These are phyloP conservation scores for Lophochroa leadbeateri DNA, from an alignment of 2,113 vertebrate species.

Conservation along the genomic window DNA sequence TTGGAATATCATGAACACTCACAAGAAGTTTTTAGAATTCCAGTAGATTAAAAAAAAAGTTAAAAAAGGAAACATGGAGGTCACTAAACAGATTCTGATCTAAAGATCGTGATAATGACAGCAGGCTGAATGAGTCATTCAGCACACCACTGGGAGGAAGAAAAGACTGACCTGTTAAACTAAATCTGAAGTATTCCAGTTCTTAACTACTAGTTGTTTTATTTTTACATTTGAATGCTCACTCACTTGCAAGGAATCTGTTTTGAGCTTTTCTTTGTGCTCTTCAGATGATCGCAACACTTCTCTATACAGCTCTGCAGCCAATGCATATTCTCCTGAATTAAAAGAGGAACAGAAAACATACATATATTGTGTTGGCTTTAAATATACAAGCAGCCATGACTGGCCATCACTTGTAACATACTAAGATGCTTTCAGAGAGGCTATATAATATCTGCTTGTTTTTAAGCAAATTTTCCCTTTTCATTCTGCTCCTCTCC, in stretches of 20 bases:
- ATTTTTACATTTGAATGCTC: background rate
- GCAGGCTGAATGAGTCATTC: background rate
- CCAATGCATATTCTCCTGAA: slow-evolving; percentile 85
- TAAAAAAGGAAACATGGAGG: background rate
- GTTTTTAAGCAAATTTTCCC: background rate
- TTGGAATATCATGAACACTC: background rate
- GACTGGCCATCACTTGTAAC: background rate
- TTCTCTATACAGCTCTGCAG: slow-evolving; percentile 92
- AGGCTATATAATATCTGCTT: background rate
- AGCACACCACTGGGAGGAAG: background rate
- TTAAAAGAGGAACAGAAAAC: background rate
- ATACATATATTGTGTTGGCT: background rate
- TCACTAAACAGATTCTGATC: background rate
- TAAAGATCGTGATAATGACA: background rate
- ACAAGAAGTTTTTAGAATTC: background rate
- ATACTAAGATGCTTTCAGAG: background rate
- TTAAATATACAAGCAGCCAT: background rate
- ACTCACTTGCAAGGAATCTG: slow-evolving; percentile 94
- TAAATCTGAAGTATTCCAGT: slow-evolving; percentile 10
- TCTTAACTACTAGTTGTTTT: background rate
- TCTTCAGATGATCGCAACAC: slow-evolving; percentile 96
- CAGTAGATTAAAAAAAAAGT: background rate
- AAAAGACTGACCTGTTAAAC: background rate
- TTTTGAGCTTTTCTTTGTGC: slow-evolving; percentile 95
- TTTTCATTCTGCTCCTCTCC: background rate